These are phyloP conservation scores for Crocallis elinguaria DNA, from an alignment of 2,888 invertebrate genomes.

Conservation along the genomic window DNA sequence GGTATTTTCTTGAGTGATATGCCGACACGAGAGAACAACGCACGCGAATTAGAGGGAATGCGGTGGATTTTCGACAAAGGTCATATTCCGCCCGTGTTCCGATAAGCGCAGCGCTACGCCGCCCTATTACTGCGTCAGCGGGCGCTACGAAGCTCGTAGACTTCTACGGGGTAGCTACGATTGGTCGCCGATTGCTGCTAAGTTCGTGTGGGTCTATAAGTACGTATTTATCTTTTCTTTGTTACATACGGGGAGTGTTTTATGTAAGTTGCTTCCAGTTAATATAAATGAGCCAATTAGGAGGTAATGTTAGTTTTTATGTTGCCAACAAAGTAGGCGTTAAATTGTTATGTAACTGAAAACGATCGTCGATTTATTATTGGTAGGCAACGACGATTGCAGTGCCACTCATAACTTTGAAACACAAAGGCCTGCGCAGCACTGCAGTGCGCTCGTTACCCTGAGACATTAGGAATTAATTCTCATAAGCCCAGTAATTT, in stretches of 20 bases:
- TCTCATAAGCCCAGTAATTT: no score
- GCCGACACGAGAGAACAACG: conserved; percentile 20
- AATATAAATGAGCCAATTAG: conserved; percentile 55
- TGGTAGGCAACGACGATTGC: not conserved
- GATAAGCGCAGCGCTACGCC: conserved; percentile 68
- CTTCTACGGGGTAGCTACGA: conserved; percentile 68
- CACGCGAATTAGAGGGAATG: conserved; percentile 41
- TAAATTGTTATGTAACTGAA: conserved; percentile 30
- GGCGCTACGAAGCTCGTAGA: conserved; percentile 75
- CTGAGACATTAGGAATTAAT: no score
- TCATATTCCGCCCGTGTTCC: conserved; percentile 58
- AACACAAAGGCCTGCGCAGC: no score
- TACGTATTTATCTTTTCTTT: conserved; percentile 56
- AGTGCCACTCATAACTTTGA: no score
- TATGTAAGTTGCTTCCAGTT: conserved; percentile 44
- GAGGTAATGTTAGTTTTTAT: conserved; percentile 46
- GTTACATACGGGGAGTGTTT: conserved; percentile 45
- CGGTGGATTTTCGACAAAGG: conserved; percentile 59
- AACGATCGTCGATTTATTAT: conserved; percentile 19
- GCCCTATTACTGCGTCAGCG: conserved; percentile 71
- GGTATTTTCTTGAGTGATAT: conserved; percentile 10
- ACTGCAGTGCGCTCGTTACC: no score
- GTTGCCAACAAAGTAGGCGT: conserved; percentile 21
- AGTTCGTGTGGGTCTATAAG: conserved; percentile 47
- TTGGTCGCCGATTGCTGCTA: conserved; percentile 50